Conservation (phyloP, 1,140 invertebrate genomes). For the Danaus melanippus region DNA sequence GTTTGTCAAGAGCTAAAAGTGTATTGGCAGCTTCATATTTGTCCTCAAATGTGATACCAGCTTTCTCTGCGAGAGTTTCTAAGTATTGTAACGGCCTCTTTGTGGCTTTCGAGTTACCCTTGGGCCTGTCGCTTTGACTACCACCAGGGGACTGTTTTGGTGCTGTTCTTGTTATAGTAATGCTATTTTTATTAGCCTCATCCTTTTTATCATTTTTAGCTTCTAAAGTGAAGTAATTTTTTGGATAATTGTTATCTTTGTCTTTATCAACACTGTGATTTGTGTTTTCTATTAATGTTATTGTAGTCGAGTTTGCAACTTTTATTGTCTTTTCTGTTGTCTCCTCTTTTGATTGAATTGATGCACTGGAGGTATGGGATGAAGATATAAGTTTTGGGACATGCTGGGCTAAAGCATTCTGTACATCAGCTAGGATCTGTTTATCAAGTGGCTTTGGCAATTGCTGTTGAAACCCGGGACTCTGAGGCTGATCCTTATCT, state of each 20-base stretch:
- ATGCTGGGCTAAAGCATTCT: constrained; percentile 55
- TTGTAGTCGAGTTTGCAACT: constrained; percentile 61
- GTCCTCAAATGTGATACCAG: constrained; percentile 77
- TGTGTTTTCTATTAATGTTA: constrained; percentile 58
- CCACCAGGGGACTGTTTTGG: constrained; percentile 49
- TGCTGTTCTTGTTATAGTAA: constrained; percentile 59
- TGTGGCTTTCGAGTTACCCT: constrained; percentile 35
- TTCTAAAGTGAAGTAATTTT: constrained; percentile 63
- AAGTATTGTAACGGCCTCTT: constrained; percentile 76
- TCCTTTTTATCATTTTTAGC: constrained; percentile 64
- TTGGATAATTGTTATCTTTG: constrained; percentile 54
- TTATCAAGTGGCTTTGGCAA: constrained; percentile 46
- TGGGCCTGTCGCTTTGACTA: constrained; percentile 41
- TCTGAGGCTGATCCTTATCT: constrained; percentile 50
- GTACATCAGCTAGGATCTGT: constrained; percentile 27
- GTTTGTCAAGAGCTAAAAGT: constrained; percentile 71
- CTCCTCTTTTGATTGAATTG: constrained; percentile 47
- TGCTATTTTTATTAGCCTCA: constrained; percentile 59
- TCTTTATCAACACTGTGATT: constrained; percentile 51
- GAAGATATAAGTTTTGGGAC: constrained; percentile 51
- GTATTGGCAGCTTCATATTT: constrained; percentile 78
- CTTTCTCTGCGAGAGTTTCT: constrained; percentile 78
- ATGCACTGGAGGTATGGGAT: constrained; percentile 33
- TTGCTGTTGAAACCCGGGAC: constrained; percentile 39
- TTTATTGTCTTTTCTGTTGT: constrained; percentile 60